Evolutionary conservation across 2,888 invertebrate genomes (phyloP).

Genomic region (Andrena chrysosceles): DNA sequence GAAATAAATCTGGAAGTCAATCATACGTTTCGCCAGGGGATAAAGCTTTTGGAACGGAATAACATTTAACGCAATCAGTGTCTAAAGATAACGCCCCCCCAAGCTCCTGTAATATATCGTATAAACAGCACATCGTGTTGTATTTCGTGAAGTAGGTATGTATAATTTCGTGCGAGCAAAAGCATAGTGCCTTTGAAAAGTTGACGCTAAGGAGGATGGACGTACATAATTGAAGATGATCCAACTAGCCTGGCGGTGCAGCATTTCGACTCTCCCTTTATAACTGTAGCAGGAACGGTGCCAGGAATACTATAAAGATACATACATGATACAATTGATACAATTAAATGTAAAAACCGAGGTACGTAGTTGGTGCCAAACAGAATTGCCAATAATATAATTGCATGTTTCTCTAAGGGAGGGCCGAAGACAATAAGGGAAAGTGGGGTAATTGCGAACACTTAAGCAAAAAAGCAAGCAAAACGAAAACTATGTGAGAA

Average conservation of each 20-base stretch:
- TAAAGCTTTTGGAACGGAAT: not conserved
- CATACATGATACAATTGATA: conserved; percentile 51
- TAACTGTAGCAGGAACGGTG: conserved; percentile 25
- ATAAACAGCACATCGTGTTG: not conserved
- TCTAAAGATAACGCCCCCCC: not conserved
- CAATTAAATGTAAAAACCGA: conserved; percentile 50
- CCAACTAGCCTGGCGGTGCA: conserved; percentile 32
- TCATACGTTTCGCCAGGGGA: not conserved
- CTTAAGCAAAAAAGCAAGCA: too few relatives aligned
- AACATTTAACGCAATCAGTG: not conserved
- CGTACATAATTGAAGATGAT: conserved; percentile 45
- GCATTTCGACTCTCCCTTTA: conserved; percentile 24
- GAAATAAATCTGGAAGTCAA: not conserved
- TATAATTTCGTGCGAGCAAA: conserved; percentile 8
- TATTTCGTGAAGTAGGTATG: not conserved
- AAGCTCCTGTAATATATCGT: not conserved
- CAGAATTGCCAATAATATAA: conserved; percentile 45
- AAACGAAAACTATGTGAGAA: too few relatives aligned
- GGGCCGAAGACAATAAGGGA: conserved; percentile 1
- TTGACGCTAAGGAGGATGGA: conserved; percentile 6
- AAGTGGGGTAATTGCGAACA: too few relatives aligned
- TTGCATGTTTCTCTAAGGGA: conserved; percentile 10
- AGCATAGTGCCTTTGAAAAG: not conserved
- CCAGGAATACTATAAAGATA: conserved; percentile 66
- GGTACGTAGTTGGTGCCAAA: conserved; percentile 37